Conservation (phyloP, 2,888 invertebrate genomes). For the Trachelus iudaicus region DNA sequence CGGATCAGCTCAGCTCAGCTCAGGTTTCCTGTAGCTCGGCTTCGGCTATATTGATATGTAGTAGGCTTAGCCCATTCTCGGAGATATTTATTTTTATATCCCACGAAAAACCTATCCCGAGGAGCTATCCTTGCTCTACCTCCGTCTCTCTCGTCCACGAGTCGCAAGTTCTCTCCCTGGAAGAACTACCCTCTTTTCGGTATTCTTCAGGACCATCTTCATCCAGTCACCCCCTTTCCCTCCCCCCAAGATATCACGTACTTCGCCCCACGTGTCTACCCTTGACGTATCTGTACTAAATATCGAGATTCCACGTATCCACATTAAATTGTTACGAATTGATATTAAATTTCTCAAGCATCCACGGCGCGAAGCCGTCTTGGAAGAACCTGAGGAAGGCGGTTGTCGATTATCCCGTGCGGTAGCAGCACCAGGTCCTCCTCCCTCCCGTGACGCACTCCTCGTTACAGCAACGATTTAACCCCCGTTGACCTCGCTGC, state of each 20-base stretch:
- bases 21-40: slow-evolving; percentile 18
- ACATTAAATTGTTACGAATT: neutral
- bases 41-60: slow-evolving; percentile 37
- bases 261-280: neutral
- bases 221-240: neutral
- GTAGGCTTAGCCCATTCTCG: slow-evolving; percentile 36
- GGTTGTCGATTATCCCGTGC: neutral
- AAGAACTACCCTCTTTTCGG: neutral
- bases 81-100: slow-evolving; percentile 40
- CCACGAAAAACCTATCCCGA: neutral
- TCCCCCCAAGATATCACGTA: neutral
- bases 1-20: slow-evolving; percentile 26
- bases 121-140: slow-evolving; percentile 2
- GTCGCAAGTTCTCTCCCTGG: neutral
- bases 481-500: slow-evolving; percentile 55
- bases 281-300: neutral
- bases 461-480: slow-evolving; percentile 46
- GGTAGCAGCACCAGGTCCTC: neutral
- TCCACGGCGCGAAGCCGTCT: neutral
- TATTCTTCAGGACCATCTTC: neutral
- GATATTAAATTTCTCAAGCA: neutral
- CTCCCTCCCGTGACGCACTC: neutral
- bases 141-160: neutral
- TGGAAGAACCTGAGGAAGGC: neutral
- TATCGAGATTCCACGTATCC: neutral